These are phyloP conservation scores for Calliopsis andreniformis DNA, from an alignment of 1,140 invertebrate genomes.

Conservation along the genomic window DNA sequence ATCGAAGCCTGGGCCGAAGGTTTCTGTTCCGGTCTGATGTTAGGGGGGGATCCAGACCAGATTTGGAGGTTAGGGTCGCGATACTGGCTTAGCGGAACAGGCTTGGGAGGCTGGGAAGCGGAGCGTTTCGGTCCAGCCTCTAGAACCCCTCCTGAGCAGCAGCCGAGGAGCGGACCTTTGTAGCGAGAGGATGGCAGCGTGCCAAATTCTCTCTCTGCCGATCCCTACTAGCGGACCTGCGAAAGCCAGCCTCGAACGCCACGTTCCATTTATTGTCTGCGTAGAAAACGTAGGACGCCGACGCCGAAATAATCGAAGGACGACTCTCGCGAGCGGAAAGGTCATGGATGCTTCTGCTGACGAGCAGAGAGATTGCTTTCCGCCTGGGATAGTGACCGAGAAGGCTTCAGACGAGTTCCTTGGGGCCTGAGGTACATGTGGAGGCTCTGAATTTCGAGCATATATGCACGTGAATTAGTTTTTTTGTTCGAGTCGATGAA, in stretches of 20 bases:
- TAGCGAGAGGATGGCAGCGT: conserved; percentile 66
- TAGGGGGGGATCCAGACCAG: conserved; percentile 18
- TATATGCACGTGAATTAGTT: no score
- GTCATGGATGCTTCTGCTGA: conserved; percentile 12
- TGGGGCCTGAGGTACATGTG: no score
- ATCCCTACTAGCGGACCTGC: conserved; percentile 73
- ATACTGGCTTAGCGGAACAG: conserved; percentile 61
- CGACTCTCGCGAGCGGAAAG: conserved; percentile 29
- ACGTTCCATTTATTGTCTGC: conserved; percentile 69
- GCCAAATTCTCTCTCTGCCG: conserved; percentile 73
- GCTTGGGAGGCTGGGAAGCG: conserved; percentile 26
- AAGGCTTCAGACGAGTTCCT: no score
- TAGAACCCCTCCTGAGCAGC: conserved; percentile 21
- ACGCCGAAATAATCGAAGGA: conserved; percentile 46
- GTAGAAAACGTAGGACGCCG: conserved; percentile 63
- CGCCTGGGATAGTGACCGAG: no score
- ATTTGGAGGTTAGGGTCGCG: conserved; percentile 60
- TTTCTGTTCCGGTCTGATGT: conserved; percentile 7
- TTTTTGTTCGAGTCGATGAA: no score
- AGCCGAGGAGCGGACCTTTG: conserved; percentile 56
- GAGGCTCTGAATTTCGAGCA: no score
- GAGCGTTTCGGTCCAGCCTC: conserved; percentile 24
- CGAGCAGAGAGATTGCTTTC: no score
- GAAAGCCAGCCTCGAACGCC: conserved; percentile 70
- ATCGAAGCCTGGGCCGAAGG: background rate